A percentile compares a stretch with the other conserved stretches of the same genome.
Conservation (phyloP, 2,797 vertebrate species). For the Lindbergichthys nudifrons region DNA sequence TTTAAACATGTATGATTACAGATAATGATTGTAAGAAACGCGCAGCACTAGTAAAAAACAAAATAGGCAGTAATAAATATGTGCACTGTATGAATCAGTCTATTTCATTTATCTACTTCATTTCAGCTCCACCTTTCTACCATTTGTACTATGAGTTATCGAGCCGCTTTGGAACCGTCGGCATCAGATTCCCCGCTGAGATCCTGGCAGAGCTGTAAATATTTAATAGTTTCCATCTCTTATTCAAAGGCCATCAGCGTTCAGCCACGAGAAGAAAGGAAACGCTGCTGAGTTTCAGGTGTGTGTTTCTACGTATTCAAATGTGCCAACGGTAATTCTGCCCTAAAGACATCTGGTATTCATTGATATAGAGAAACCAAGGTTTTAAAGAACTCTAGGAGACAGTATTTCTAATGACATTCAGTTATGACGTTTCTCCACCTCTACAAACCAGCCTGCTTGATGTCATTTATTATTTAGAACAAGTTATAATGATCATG, state of each 20-base stretch:
- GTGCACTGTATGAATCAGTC: background rate
- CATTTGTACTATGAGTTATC: constrained; percentile 4
- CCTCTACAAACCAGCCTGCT: background rate
- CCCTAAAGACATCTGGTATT: background rate
- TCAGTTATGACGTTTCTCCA: background rate
- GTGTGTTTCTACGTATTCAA: background rate
- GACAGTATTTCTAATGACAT: no score
- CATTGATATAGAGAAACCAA: background rate
- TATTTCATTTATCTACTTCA: background rate
- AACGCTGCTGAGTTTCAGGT: constrained; percentile 9
- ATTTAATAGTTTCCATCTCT: constrained; percentile 58
- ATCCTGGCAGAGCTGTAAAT: constrained; percentile 61
- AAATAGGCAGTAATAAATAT: background rate
- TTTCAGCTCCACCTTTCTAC: background rate
- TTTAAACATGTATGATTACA: no score
- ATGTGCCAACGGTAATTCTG: background rate
- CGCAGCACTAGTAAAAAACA: background rate
- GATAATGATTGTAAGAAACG: background rate
- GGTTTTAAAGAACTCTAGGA: background rate
- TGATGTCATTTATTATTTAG: background rate
- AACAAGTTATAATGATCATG: background rate
- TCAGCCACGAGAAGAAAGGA: constrained; percentile 20
- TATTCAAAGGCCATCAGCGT: constrained; percentile 28
- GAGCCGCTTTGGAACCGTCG: constrained; percentile 5
- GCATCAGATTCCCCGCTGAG: constrained; percentile 29